Evolutionary conservation across 1,140 invertebrate genomes (phyloP).

Genomic region (Bombus waltoni): DNA sequence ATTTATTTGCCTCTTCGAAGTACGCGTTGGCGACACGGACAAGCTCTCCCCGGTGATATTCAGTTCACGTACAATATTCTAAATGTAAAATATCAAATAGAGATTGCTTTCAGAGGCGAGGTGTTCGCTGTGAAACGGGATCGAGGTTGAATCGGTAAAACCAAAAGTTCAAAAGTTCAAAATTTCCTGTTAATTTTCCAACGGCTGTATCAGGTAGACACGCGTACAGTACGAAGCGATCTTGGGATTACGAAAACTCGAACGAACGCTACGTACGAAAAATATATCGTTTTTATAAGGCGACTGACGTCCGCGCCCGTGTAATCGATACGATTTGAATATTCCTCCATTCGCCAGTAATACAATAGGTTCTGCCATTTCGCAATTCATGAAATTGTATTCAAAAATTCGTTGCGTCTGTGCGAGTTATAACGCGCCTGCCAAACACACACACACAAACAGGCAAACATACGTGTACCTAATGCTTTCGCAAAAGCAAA

Average conservation of each 20-base stretch:
- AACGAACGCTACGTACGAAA: not conserved
- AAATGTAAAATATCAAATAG: not conserved
- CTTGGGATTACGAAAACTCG: not conserved
- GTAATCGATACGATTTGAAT: no score
- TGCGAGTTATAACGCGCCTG: not conserved
- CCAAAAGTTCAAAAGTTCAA: not conserved
- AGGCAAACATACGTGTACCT: no score
- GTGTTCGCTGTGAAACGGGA: not conserved
- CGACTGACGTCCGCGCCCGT: no score
- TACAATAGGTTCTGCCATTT: not conserved
- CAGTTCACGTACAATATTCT: not conserved
- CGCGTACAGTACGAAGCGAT: not conserved
- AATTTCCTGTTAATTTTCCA: no score
- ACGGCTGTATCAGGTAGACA: no score
- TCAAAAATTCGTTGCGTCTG: not conserved
- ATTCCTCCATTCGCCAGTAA: not conserved
- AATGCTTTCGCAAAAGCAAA: not conserved
- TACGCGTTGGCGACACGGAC: not conserved
- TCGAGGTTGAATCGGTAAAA: not conserved
- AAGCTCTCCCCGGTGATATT: not conserved
- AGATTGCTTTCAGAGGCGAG: not conserved
- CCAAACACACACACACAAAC: no score
- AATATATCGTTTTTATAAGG: no score
- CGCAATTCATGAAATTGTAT: not conserved
- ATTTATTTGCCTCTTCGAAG: not conserved